phyloP scores from a whole-genome alignment of 2,797 vertebrate species.

The Microtus obscurus region DNA sequence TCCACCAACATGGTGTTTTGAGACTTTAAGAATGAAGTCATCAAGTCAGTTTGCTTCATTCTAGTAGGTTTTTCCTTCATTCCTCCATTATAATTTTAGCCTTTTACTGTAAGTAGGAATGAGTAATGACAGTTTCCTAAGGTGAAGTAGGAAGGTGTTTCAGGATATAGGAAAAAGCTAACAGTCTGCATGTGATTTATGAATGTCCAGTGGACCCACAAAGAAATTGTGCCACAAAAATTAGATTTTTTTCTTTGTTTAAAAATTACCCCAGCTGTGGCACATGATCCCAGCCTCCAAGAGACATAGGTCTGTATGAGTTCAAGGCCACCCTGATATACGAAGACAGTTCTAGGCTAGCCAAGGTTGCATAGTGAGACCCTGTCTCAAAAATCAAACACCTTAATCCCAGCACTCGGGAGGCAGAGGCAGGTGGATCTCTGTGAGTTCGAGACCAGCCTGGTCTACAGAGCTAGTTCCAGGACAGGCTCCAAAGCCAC shows the following conservation, averaged over 20 bases:
- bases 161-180: not conserved
- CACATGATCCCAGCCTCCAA: not conserved
- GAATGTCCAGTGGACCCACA: not conserved
- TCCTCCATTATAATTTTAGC: not conserved
- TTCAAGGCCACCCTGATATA: not conserved
- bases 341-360: not conserved
- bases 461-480: no score
- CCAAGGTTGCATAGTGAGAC: not conserved
- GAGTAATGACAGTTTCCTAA: not conserved
- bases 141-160: not conserved
- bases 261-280: not conserved
- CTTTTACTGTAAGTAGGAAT: not conserved
- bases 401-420: no score
- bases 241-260: not conserved
- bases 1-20: not conserved
- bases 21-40: accelerated
- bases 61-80: accelerated
- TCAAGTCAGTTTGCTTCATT: accelerated
- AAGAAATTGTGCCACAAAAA: not conserved
- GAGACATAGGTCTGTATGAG: not conserved
- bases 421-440: no score
- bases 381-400: not conserved
- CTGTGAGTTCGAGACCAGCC: no score
- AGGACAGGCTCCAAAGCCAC: no score
- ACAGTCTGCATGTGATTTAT: not conserved